Conservation (phyloP, 2,888 invertebrate species). For the Toxonevra muliebris region DNA sequence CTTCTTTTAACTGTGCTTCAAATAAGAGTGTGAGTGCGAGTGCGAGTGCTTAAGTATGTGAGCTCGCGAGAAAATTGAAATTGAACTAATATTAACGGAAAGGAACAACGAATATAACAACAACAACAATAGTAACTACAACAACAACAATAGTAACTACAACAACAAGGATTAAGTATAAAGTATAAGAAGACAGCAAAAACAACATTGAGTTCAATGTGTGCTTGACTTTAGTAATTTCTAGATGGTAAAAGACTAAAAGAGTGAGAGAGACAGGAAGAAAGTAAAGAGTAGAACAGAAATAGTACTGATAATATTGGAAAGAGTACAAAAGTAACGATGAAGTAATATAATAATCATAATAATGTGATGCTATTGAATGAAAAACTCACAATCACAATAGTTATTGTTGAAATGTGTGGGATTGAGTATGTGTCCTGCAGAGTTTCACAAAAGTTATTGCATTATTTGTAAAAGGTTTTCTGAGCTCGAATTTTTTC, state of each 20-base stretch:
- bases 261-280: no score
- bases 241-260: no score
- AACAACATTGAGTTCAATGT: neutral
- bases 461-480: no score
- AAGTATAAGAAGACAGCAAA: neutral
- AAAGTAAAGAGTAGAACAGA: no score
- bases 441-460: no score
- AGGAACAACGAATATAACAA: constrained; percentile 35
- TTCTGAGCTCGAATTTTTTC: no score
- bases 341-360: neutral
- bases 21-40: neutral
- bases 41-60: constrained; percentile 17
- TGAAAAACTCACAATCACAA: no score
- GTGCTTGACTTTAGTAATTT: no score
- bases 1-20: neutral
- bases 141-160: neutral
- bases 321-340: neutral
- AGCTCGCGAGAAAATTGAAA: constrained; percentile 39
- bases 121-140: neutral
- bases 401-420: no score
- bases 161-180: neutral
- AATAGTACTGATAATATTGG: neutral
- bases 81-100: constrained; percentile 40
- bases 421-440: no score
- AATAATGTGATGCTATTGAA: neutral